Evolutionary conservation across 2,888 invertebrate genomes (phyloP), one percentile per base, ranked within the genome.

Genomic region (Malthinus seriepunctatus): DNA sequence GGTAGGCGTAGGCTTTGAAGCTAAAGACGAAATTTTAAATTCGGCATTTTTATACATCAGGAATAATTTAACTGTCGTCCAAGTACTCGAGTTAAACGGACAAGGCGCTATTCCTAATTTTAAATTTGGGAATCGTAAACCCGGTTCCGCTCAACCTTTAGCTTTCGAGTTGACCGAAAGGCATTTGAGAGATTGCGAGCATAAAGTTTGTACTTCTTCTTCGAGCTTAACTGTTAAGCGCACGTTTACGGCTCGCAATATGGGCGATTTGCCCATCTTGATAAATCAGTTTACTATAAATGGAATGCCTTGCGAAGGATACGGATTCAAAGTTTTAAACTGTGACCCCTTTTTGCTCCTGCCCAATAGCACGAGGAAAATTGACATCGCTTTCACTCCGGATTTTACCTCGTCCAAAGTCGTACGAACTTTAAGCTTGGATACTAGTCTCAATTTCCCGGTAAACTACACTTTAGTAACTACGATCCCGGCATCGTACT

Each of bases 51-150:
- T 86, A 8, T 82, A 84, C 66, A 75, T 87, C 76, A 89, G 97
- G 69, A 98, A 97, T 78, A 98, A 98, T 78, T 81, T 98, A 72
- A 98, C 97, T 0, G 87, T 95, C 34, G 78, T 97, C 72, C 97
- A 98, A 78, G 88, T 89, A 2, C 82, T 96, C 23, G 86, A 89
- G 72, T 78, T 98, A 61, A 86, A 86, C 55, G 97, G 94, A 0
- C 88, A 89, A 72, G 95, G 96, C 10, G 94, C 92, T 1, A 80
- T 86, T 66, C 94, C 96, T 2, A 88, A 91, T 75, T 89, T 98
- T 77, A 90, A 91, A 71, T 89, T 97, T 70, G 95, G 89, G 14
- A 95, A 93, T 71, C 86, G 91, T n/a, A 88, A 87, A 55, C 90
- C 95, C 0, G 93, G 92, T 7, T 87, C 89, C 3, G 71, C 78